Evolutionary conservation across 2,888 invertebrate species (phyloP).

Genomic region (Lithophane leautieri): DNA sequence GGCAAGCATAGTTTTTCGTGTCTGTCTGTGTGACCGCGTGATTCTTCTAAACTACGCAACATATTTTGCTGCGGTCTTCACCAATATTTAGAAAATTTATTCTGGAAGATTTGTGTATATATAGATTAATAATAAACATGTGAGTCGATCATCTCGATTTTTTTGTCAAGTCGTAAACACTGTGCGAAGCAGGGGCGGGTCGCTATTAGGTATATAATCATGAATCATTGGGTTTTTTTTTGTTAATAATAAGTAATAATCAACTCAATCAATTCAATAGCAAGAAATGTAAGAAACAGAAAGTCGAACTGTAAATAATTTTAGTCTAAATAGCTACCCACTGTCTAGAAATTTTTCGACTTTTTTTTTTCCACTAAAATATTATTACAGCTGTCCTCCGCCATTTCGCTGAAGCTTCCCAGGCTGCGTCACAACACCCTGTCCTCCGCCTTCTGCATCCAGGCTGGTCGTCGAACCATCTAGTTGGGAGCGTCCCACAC

Average conservation of each 20-base stretch:
- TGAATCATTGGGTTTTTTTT: slow-evolving; percentile 18
- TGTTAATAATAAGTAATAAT: neutral
- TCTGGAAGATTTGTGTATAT: neutral
- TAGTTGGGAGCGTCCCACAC: too few relatives aligned
- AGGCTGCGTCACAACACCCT: too few relatives aligned
- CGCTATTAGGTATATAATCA: neutral
- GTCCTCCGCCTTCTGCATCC: too few relatives aligned
- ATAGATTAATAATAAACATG: too few relatives aligned
- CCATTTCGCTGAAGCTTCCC: too few relatives aligned
- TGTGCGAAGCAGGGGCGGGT: neutral
- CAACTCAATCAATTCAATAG: slow-evolving; percentile 7
- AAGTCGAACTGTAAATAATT: slow-evolving; percentile 33
- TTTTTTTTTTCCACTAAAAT: slow-evolving; percentile 23
- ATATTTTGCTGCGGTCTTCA: neutral
- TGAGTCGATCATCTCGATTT: too few relatives aligned
- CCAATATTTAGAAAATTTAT: neutral
- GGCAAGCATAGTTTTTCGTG: too few relatives aligned
- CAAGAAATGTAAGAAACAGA: slow-evolving; percentile 23
- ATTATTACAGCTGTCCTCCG: neutral
- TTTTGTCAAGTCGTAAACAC: neutral
- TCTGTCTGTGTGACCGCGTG: neutral
- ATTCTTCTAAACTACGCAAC: neutral
- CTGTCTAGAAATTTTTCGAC: neutral
- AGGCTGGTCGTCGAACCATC: too few relatives aligned
- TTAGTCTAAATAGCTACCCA: slow-evolving; percentile 3